Evolutionary conservation across 2,113 vertebrate genomes (phyloP).

Genomic region (Equus quagga): DNA sequence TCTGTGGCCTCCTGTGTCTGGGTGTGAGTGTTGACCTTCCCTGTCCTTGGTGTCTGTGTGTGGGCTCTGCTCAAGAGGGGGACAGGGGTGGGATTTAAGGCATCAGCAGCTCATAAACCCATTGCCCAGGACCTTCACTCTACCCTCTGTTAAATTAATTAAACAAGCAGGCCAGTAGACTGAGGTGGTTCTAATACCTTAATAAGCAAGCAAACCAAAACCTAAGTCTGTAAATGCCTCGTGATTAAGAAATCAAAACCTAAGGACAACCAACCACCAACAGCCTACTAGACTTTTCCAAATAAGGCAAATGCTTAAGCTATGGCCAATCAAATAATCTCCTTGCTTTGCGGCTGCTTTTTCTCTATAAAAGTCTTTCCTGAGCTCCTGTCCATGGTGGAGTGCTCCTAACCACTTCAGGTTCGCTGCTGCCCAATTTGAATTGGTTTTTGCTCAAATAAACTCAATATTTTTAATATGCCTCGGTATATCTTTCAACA

Average conservation of each 20-base stretch:
- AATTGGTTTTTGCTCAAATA: background rate
- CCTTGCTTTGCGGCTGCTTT: background rate
- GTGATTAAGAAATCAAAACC: background rate
- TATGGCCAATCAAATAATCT: background rate
- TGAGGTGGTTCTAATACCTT: background rate
- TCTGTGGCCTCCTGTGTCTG: background rate
- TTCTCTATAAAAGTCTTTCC: background rate
- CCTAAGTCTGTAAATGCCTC: background rate
- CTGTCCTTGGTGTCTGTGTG: no score
- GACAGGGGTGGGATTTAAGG: background rate
- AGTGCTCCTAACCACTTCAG: background rate
- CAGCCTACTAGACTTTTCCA: background rate
- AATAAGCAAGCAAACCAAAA: background rate
- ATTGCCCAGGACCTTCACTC: background rate
- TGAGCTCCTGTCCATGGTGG: background rate
- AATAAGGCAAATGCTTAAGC: background rate
- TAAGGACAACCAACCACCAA: background rate
- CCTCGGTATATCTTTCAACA: background rate
- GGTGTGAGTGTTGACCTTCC: background rate
- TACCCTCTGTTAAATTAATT: background rate
- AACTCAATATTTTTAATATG: background rate
- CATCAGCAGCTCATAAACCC: background rate
- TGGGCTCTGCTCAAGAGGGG: background rate
- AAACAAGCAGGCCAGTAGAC: background rate
- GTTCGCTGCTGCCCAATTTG: background rate